Percentiles rank a stretch among this genome's conserved stretches.
phyloP scores from a whole-genome alignment of 2,113 vertebrate species.

The Manacus vitellinus region DNA sequence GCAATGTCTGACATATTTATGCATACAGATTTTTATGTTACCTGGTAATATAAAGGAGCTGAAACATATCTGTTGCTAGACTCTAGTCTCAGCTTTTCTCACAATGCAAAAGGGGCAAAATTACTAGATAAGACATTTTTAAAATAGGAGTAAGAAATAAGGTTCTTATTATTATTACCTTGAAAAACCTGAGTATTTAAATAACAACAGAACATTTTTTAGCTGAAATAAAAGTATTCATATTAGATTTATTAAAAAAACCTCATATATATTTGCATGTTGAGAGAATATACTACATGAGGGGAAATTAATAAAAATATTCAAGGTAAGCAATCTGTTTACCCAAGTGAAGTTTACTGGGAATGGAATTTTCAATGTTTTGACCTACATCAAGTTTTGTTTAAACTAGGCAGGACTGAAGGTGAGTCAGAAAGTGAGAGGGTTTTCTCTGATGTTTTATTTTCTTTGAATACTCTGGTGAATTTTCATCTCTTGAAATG shows the following conservation, averaged over 20 bases:
- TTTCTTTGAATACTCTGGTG: background rate
- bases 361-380: background rate
- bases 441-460: background rate
- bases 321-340: background rate
- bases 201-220: background rate
- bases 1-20: conserved; percentile 5
- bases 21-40: conserved; percentile 1
- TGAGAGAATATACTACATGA: background rate
- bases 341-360: background rate
- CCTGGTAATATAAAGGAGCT: background rate
- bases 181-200: background rate
- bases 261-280: background rate
- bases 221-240: background rate
- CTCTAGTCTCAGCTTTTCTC: background rate
- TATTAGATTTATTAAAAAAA: background rate
- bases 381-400: background rate
- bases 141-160: background rate
- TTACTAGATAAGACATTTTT: background rate
- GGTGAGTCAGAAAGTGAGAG: background rate
- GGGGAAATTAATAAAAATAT: background rate
- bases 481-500: background rate
- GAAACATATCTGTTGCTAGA: background rate
- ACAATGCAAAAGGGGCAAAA: background rate
- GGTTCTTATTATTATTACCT: background rate
- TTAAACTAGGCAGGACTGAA: background rate